These are phyloP conservation scores for Drosophila equinoxialis DNA, from an alignment of 1,140 invertebrate species.

Conservation along the genomic window DNA sequence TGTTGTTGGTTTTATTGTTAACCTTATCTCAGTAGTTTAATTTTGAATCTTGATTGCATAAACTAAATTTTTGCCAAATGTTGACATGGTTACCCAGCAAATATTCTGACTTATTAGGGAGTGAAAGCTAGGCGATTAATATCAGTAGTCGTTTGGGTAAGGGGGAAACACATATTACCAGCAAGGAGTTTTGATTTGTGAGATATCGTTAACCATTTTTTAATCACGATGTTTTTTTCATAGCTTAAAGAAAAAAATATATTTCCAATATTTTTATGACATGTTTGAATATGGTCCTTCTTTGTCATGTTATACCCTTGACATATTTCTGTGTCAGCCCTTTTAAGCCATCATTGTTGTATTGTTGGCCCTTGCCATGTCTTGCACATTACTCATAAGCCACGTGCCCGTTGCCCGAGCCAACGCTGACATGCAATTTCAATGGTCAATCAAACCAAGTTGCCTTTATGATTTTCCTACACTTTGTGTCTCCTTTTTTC, in stretches of 20 bases:
- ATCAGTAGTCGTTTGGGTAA: constrained; percentile 19
- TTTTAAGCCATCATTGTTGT: constrained; percentile 27
- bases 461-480: constrained; percentile 20
- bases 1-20: background rate
- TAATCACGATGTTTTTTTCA: background rate
- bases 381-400: constrained; percentile 68
- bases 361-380: constrained; percentile 43
- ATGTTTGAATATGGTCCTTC: background rate
- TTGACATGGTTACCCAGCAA: constrained; percentile 35
- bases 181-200: background rate
- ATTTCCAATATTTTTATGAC: too few relatives aligned
- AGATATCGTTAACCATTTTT: background rate
- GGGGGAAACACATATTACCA: background rate
- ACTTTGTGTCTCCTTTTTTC: constrained; percentile 34
- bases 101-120: constrained; percentile 46
- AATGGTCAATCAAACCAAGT: constrained; percentile 73
- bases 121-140: constrained; percentile 31
- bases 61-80: constrained; percentile 7
- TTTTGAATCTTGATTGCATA: constrained; percentile 39
- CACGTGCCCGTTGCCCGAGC: constrained; percentile 37
- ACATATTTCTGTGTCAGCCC: constrained; percentile 37
- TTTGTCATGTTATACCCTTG: background rate
- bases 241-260: too few relatives aligned
- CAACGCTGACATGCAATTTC: constrained; percentile 70
- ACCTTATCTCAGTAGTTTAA: constrained; percentile 40